Evolutionary conservation across 2,113 vertebrate species (phyloP).

Genomic region (Pionites leucogaster): DNA sequence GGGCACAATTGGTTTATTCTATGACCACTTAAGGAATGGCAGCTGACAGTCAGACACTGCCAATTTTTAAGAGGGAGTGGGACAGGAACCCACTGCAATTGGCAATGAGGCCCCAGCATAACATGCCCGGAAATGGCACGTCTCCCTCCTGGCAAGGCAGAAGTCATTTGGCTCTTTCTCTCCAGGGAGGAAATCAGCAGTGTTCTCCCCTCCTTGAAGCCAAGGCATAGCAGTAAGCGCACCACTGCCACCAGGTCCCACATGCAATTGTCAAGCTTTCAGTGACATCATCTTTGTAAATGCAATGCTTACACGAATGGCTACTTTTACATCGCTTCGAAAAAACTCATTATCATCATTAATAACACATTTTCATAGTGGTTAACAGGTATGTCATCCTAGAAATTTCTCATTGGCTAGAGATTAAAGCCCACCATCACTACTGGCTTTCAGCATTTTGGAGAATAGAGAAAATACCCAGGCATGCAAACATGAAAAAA

Average conservation of each 20-base stretch:
- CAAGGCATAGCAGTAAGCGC: neutral
- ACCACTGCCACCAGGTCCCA: neutral
- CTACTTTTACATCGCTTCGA: slow-evolving; percentile 51
- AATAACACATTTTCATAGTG: slow-evolving; percentile 52
- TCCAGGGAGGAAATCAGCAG: neutral
- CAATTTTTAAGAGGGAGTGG: slow-evolving; percentile 57
- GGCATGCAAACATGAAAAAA: neutral
- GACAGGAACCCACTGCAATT: slow-evolving; percentile 31
- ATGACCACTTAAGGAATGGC: slow-evolving; percentile 63
- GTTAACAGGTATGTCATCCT: neutral
- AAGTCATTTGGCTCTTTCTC: slow-evolving; percentile 15
- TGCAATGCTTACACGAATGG: neutral
- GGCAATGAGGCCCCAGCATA: neutral
- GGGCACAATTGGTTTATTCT: slow-evolving; percentile 22
- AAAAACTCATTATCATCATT: slow-evolving; percentile 59
- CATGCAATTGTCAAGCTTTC: neutral
- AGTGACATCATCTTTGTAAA: slow-evolving; percentile 64
- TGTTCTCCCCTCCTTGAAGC: neutral
- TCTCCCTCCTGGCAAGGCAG: slow-evolving; percentile 22
- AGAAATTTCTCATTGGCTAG: slow-evolving; percentile 15
- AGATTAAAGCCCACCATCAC: slow-evolving; percentile 43
- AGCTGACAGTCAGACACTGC: slow-evolving; percentile 63
- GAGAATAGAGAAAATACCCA: neutral
- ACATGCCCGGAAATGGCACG: slow-evolving; percentile 21
- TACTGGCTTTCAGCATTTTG: neutral